Percentiles rank a stretch among this genome's conserved stretches.
phyloP scores from a whole-genome alignment of 2,888 invertebrate species.

The Philereme transversata region DNA sequence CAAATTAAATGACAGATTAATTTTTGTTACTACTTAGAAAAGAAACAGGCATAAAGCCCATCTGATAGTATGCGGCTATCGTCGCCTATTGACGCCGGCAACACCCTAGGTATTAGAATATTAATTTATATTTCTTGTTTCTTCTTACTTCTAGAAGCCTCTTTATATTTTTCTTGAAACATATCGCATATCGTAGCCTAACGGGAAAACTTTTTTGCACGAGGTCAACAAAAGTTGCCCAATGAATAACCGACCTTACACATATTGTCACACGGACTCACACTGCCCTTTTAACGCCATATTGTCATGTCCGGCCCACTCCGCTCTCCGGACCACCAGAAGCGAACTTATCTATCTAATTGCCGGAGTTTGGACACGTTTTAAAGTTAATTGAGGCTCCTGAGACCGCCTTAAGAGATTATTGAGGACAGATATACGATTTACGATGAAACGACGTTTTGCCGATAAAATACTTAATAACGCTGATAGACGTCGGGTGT shows the following conservation, averaged over 20 bases:
- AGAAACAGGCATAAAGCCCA: too few relatives aligned
- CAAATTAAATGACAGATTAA: too few relatives aligned
- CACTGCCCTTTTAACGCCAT: slow-evolving; percentile 15
- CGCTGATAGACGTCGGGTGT: slow-evolving; percentile 13
- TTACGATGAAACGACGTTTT: slow-evolving; percentile 48
- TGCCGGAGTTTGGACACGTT: slow-evolving; percentile 71
- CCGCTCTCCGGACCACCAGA: slow-evolving; percentile 64
- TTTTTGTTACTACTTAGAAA: too few relatives aligned
- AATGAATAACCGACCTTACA: background rate
- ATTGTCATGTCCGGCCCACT: slow-evolving; percentile 58
- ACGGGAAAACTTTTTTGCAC: too few relatives aligned
- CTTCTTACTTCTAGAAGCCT: too few relatives aligned
- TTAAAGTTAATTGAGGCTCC: slow-evolving; percentile 74
- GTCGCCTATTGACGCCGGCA: too few relatives aligned
- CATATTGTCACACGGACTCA: slow-evolving; percentile 19
- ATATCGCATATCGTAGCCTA: too few relatives aligned
- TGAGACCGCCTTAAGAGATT: slow-evolving; percentile 58
- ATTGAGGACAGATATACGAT: slow-evolving; percentile 59
- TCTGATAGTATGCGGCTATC: too few relatives aligned
- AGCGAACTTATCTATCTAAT: slow-evolving; percentile 76
- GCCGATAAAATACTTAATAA: slow-evolving; percentile 19
- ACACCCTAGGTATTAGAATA: too few relatives aligned
- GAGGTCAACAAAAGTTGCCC: too few relatives aligned
- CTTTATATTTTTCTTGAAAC: too few relatives aligned
- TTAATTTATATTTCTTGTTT: too few relatives aligned